Conservation (phyloP, 2,113 vertebrate species). For the Phodopus roborovskii region DNA sequence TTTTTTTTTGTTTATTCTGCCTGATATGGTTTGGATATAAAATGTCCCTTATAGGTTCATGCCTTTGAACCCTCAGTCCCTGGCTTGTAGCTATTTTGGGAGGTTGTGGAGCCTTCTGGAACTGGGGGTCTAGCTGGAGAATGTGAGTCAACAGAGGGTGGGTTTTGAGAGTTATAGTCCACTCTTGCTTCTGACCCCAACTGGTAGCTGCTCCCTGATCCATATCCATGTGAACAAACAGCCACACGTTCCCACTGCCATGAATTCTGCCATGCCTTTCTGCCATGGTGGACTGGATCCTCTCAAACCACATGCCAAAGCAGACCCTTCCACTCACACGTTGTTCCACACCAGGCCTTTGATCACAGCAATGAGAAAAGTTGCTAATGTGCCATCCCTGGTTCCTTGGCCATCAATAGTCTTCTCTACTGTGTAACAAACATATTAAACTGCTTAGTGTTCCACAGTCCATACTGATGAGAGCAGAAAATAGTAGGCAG, state of each 20-base stretch:
- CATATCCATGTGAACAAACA: background rate
- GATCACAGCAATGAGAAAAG: background rate
- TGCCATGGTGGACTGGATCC: background rate
- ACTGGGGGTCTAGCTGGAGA: background rate
- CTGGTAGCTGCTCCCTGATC: background rate
- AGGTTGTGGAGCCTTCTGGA: background rate
- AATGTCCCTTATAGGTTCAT: background rate
- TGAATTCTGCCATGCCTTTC: background rate
- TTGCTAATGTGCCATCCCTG: background rate
- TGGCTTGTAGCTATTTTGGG: background rate
- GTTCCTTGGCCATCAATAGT: background rate
- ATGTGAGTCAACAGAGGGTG: background rate
- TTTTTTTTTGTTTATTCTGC: background rate
- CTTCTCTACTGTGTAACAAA: background rate
- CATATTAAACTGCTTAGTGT: background rate
- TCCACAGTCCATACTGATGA: background rate
- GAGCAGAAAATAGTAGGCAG: too few relatives aligned
- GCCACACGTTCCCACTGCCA: background rate
- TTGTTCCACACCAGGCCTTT: background rate
- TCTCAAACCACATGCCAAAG: background rate
- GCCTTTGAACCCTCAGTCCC: background rate
- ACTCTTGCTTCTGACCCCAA: background rate
- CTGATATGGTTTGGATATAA: background rate
- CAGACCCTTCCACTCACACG: background rate
- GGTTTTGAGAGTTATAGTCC: background rate